Base-by-base conservation (phyloP, 2,888 invertebrate species). In the Ptychoptera albimana region DNA sequence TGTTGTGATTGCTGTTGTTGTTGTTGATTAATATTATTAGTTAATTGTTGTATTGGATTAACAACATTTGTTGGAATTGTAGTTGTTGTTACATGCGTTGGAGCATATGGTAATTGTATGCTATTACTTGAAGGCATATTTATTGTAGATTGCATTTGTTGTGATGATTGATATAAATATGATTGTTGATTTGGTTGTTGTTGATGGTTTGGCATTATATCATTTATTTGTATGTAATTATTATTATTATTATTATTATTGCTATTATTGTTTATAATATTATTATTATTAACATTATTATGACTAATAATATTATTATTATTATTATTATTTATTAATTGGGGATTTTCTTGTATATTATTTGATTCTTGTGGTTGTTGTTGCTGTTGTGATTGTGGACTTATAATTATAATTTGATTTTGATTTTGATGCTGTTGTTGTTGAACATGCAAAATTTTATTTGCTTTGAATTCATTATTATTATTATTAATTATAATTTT, bases 21-120 rank as follows among this genome's bases (percentile, higher is more conserved):
- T 46, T 36, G 55, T 47, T 42, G 48, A 37, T 43, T 45, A 29
- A 37, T 43, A 38, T 43, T 46, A 14, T 45, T 45, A 31, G 40
- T 43, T 5, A 39, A 44, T 65, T 72, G 72, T 39, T 71, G 71
- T 44, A 79, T 74, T 2, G 81, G 81, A 56, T 77, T 78, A 1
- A 81, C 81, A 43, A 81, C 75, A 58, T 80, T 81, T 10, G 79
- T 80, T 13, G 79, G 79, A 53, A 80, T 75, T 32, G 72, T 71
- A 48, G 67, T 67, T 53, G 74, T 72, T 55, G 74, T 75, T 48
- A 75, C 74, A 10, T 71, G 68, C 30, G 60, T 58, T 14, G 64
- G 64, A 12, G 76, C 73, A 53, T 73, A 73, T 8, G 77, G 76
- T 48, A 77, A 64, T 47, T 70, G 71, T 50, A 76, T 76, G 54